Percentiles rank a stretch among this genome's conserved stretches.
Evolutionary conservation across 2,797 vertebrate genomes (phyloP).

Genomic region (Sebastes diploproa): DNA sequence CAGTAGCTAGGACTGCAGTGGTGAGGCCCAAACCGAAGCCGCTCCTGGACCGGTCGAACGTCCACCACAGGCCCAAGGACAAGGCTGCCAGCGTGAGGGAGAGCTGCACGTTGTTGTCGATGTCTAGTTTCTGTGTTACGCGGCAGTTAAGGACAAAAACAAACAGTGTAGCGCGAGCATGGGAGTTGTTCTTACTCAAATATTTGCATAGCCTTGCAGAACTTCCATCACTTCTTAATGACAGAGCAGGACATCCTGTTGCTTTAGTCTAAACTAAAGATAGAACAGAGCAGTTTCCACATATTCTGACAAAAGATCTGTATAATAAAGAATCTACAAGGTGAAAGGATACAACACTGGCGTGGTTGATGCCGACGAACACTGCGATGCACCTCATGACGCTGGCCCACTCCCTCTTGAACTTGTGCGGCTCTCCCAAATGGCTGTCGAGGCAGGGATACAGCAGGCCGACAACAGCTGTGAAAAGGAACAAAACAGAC

Average conservation of each 20-base stretch:
- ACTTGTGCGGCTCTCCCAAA: conserved; percentile 97
- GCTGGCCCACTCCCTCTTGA: conserved; percentile 99
- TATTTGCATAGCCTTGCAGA: conserved; percentile 18
- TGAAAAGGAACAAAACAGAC: conserved; percentile 40
- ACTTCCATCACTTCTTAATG: background rate
- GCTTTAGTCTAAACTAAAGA: background rate
- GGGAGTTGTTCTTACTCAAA: conserved; percentile 21
- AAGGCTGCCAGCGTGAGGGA: conserved; percentile 94
- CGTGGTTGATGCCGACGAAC: conserved; percentile 98
- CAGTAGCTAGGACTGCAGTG: conserved; percentile 94
- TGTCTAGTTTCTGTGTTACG: conserved; percentile 91
- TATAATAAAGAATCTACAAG: background rate
- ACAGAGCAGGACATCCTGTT: background rate
- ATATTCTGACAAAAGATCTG: background rate
- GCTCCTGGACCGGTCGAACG: conserved; percentile 95
- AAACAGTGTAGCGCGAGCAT: background rate
- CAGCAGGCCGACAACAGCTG: conserved; percentile 95
- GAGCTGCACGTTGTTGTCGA: conserved; percentile 96
- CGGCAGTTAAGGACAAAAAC: conserved; percentile 83
- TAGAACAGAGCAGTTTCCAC: background rate
- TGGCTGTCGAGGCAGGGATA: conserved; percentile 97
- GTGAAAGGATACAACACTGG: conserved; percentile 96
- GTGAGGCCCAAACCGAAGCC: conserved; percentile 98
- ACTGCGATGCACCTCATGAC: conserved; percentile 99
- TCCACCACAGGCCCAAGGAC: conserved; percentile 98